Evolutionary conservation across 2,888 invertebrate species (phyloP), one percentile per base, ranked within the genome.

Genomic region (Hydriomena furcata): DNA sequence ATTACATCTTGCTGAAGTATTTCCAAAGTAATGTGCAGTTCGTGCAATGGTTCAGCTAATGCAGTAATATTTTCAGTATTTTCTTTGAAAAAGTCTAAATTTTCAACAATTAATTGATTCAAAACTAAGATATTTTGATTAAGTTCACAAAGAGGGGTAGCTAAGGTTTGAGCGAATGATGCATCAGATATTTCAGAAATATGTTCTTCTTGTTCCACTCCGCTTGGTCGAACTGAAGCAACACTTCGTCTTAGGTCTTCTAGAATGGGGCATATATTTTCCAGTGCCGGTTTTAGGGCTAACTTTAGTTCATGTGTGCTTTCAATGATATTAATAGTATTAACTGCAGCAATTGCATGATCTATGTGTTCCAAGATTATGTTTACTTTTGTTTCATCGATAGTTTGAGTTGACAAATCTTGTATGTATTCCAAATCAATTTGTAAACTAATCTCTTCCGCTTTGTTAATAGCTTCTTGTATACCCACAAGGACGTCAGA

Each of bases 11-110:
- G 85, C 52, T 91, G 88, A 34, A 91, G 68, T 47, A 84, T 77
- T 76, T 88, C 82, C 52, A 91, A 70, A 28, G 86, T 83, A 7
- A 67, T 82, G 37, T 88, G 74, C 31, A 91, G 65, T 55, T 91
- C 91, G 21, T 84, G 76, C 42, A 91, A 69, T 11, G 91, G 87
- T 49, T 85, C 76, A 20, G 91, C 91, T 7, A 92, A 71, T 1
- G 82, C 80, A 40, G 82, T 74, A 25, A 86, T 63, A 2, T 84
- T 60, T 56, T 71, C 69, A 49, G 55, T 68, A 17, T 65, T 68
- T 47, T 80, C 75, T 67, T 79, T 81, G 3, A 82, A 60, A 46
- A 65, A 73, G 24, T 74, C 73, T 35, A 79, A 63, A 48, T 83
- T 82, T 69, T 90, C 89, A 1, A 79, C 53, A 21, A 87, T 65